Percentiles rank a stretch among this genome's conserved stretches.
These are phyloP conservation scores for Andrena camellia DNA, from an alignment of 2,888 invertebrate genomes.

Conservation along the genomic window DNA sequence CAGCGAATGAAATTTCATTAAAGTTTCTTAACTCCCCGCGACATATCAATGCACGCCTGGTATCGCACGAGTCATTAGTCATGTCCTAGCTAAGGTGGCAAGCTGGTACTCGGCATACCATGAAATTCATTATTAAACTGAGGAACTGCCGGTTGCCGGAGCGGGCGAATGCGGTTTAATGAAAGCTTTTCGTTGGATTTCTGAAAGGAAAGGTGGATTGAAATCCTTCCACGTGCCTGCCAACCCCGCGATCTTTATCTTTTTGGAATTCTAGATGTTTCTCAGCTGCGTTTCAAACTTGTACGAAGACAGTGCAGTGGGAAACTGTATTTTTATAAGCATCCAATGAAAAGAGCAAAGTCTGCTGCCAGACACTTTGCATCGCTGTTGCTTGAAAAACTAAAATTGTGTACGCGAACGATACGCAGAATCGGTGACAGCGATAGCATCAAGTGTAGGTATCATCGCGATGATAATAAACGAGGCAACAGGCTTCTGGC, in stretches of 20 bases:
- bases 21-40: conserved; percentile 37
- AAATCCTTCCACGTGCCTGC: neutral
- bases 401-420: neutral
- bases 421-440: conserved; percentile 1
- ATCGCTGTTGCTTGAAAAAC: neutral
- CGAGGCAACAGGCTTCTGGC: neutral
- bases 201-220: conserved; percentile 6
- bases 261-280: neutral
- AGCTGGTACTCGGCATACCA: conserved; percentile 19
- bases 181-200: conserved; percentile 12
- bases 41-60: conserved; percentile 32
- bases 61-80: conserved; percentile 33
- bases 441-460: conserved; percentile 13
- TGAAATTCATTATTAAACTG: conserved; percentile 49
- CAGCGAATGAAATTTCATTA: conserved; percentile 48
- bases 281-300: no score
- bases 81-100: conserved; percentile 21
- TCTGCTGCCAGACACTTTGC: neutral
- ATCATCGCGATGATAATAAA: conserved; percentile 38
- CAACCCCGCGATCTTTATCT: neutral
- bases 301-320: no score
- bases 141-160: conserved; percentile 1
- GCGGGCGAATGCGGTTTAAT: conserved; percentile 28
- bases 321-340: neutral
- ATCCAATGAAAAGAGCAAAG: neutral